phyloP scores from a whole-genome alignment of 2,113 vertebrate species.

The Engraulis encrasicolus region DNA sequence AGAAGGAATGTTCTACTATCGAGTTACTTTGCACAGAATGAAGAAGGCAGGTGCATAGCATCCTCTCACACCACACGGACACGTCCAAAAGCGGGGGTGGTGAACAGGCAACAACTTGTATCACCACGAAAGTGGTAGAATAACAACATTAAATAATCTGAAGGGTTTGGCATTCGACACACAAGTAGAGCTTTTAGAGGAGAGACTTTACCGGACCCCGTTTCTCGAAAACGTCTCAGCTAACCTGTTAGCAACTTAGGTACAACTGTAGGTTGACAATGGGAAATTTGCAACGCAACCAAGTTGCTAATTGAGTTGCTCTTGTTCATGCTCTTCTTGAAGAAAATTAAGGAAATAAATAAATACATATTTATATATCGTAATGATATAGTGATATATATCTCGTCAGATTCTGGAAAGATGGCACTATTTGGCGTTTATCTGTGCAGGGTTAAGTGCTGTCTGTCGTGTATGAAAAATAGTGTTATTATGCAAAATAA shows the following conservation, averaged over 20 bases:
- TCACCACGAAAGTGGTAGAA: background rate
- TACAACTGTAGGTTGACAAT: no score
- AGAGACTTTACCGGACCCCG: no score
- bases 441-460: slow-evolving; percentile 44
- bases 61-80: background rate
- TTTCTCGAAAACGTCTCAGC: no score
- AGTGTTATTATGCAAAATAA: slow-evolving; percentile 16
- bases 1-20: background rate
- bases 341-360: no score
- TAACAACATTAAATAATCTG: no score
- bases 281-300: no score
- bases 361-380: no score
- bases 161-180: background rate
- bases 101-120: background rate
- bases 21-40: background rate
- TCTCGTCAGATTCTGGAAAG: background rate
- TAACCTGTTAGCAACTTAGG: no score
- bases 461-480: slow-evolving; percentile 29
- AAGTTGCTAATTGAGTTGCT: no score
- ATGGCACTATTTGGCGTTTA: background rate
- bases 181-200: no score
- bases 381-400: no score
- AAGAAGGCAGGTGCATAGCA: background rate
- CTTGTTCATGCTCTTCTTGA: no score
- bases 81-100: background rate